Evolutionary conservation across 2,888 invertebrate genomes (phyloP), one percentile per base, ranked within the genome.

Genomic region (Cerastis leucographa): DNA sequence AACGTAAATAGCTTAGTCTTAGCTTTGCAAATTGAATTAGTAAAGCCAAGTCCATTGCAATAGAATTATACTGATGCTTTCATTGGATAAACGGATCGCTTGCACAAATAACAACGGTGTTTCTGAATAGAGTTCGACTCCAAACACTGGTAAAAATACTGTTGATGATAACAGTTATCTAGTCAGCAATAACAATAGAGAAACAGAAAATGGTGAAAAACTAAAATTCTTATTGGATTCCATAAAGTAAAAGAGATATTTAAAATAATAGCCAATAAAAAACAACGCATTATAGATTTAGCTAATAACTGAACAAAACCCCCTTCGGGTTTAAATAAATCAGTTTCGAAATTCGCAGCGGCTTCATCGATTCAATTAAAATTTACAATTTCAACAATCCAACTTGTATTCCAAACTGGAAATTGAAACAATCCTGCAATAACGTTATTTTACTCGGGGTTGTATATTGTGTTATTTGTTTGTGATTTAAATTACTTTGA

Each of bases 1-100:
- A 85, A 85, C 80, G 86, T 85, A 91, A 90, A 91, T 90, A 84
- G 87, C 85, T 83, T 74, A 87, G 76, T 77, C 79, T 74, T 87
- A 90, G 88, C 91, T 89, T 90, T 81, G 89, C 91, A 94, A 95
- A 95, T 95, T 94, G 90, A 94, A 95, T 95, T 95, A 95, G 91
- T 88, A 90, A 88, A 90, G 86, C 89, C 89, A 91, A 90, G 91
- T 91, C 89, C 90, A 91, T 90, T 91, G 89, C 91, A 90, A 90
- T 89, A 88, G 89, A 83, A 87, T 89, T 90, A 87, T 85, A 86
- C 85, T 92, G 91, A 92, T 90, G 85, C 90, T 80, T 90, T 91
- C 90, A 93, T 91, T 92, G 91, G 90, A 92, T 93, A 91, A 92
- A 86, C 59, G 76, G 76, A 74, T 73, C 68, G 40, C 61, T 59